A percentile compares a stretch with the other conserved stretches of the same genome.
Conservation (phyloP, 2,888 invertebrate species). For the Spisula solida region DNA sequence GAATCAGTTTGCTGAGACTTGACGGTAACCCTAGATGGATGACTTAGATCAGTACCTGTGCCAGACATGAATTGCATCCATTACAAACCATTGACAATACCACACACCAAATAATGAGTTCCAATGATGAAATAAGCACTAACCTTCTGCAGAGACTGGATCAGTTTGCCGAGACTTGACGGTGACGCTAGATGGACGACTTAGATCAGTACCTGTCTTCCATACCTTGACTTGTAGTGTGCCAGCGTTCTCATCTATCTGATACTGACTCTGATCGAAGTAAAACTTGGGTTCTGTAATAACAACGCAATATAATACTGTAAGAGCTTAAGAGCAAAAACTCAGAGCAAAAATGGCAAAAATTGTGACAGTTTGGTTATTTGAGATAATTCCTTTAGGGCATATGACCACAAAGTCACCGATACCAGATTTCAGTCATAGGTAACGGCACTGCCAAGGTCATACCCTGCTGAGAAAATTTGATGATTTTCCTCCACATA, state of each 20-base stretch:
- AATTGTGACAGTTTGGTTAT: too few species aligned
- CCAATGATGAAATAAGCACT: not conserved
- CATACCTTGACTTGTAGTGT: slow-evolving; percentile 84
- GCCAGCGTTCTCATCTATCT: slow-evolving; percentile 86
- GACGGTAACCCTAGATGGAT: slow-evolving; percentile 85
- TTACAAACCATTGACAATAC: too few species aligned
- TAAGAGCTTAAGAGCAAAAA: too few species aligned
- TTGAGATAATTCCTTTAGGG: too few species aligned
- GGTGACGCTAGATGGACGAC: slow-evolving; percentile 84
- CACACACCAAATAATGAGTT: too few species aligned
- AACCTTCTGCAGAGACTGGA: slow-evolving; percentile 85
- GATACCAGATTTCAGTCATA: too few species aligned
- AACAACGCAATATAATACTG: not conserved
- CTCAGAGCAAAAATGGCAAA: too few species aligned
- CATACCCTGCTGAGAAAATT: too few species aligned
- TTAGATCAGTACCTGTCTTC: slow-evolving; percentile 86
- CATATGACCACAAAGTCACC: too few species aligned
- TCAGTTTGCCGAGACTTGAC: slow-evolving; percentile 83
- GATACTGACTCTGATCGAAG: slow-evolving; percentile 82
- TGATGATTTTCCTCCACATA: too few species aligned
- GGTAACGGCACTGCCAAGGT: too few species aligned
- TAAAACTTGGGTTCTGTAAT: slow-evolving; percentile 86
- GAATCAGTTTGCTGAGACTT: slow-evolving; percentile 81
- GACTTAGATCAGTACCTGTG: slow-evolving; percentile 86
- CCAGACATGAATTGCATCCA: too few species aligned